Percentiles rank a stretch among this genome's conserved stretches.
These are phyloP conservation scores for Sardina pilchardus DNA, from an alignment of 2,113 vertebrate genomes.

Conservation along the genomic window DNA sequence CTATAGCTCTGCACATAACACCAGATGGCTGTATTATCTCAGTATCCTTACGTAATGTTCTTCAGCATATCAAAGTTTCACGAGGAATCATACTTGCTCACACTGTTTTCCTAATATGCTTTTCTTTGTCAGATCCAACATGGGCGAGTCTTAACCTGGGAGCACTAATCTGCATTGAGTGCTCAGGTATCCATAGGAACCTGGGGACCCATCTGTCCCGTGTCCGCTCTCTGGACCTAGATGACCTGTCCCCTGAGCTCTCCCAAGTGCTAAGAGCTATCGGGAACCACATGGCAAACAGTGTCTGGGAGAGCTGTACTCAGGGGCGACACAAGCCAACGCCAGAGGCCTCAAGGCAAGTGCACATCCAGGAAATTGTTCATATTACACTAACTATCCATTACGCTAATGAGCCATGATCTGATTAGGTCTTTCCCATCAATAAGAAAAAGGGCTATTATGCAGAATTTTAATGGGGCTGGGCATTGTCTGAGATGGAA, in stretches of 20 bases:
- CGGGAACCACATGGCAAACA: slow-evolving; percentile 90
- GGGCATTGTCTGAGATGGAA: background rate
- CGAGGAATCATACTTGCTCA: background rate
- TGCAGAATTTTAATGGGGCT: background rate
- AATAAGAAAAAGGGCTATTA: background rate
- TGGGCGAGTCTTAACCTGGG: slow-evolving; percentile 96
- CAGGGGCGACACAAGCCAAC: slow-evolving; percentile 84
- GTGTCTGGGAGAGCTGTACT: slow-evolving; percentile 89
- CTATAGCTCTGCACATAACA: background rate
- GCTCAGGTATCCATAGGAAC: slow-evolving; percentile 94
- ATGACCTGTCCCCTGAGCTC: slow-evolving; percentile 93
- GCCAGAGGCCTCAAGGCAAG: slow-evolving; percentile 82
- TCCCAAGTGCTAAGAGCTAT: slow-evolving; percentile 90
- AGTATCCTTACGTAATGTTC: background rate
- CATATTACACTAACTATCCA: background rate
- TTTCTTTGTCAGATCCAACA: slow-evolving; percentile 79
- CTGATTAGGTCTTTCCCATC: background rate
- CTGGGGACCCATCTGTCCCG: slow-evolving; percentile 94
- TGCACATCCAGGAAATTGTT: background rate
- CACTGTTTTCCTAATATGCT: background rate
- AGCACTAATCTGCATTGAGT: slow-evolving; percentile 94
- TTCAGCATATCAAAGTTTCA: background rate
- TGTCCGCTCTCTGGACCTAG: slow-evolving; percentile 92
- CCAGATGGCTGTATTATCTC: background rate
- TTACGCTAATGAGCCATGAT: background rate